A percentile compares a stretch with the other conserved stretches of the same genome.
Conservation (phyloP, 2,888 invertebrate genomes). For the Parnassius apollo region DNA sequence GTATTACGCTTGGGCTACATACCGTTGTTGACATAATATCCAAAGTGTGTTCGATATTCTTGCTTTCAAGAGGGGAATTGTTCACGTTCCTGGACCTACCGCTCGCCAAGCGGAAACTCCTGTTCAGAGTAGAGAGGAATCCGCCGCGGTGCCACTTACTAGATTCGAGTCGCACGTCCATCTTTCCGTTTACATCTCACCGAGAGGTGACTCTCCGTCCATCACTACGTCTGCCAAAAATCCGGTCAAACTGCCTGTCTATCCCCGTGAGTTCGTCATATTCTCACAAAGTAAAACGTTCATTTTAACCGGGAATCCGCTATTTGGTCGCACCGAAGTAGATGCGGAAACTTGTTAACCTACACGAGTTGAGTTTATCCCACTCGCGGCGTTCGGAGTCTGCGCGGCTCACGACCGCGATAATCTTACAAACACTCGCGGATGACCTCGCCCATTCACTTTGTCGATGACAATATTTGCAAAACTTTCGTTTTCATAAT, state of each 20-base stretch:
- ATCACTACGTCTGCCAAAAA: slow-evolving; percentile 34
- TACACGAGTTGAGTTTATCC: slow-evolving; percentile 35
- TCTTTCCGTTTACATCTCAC: slow-evolving; percentile 68
- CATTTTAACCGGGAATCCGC: slow-evolving; percentile 31
- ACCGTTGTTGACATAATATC: slow-evolving; percentile 54
- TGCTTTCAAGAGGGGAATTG: slow-evolving; percentile 54
- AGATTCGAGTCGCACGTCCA: slow-evolving; percentile 69
- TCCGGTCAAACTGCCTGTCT: slow-evolving; percentile 22
- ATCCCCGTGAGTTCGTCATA: slow-evolving; percentile 1
- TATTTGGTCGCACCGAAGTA: slow-evolving; percentile 33
- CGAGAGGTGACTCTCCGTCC: slow-evolving; percentile 62
- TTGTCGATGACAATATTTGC: slow-evolving; percentile 31
- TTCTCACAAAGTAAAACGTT: slow-evolving; percentile 12
- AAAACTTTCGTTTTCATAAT: slow-evolving; percentile 42
- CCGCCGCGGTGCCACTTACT: slow-evolving; percentile 73
- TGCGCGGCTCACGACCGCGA: slow-evolving; percentile 43
- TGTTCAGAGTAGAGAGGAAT: slow-evolving; percentile 70
- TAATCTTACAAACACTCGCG: slow-evolving; percentile 32
- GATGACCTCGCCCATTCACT: slow-evolving; percentile 64
- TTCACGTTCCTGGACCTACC: slow-evolving; percentile 55
- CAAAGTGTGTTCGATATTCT: slow-evolving; percentile 52
- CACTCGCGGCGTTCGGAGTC: slow-evolving; percentile 48
- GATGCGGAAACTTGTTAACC: slow-evolving; percentile 43
- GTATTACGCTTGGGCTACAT: slow-evolving; percentile 35
- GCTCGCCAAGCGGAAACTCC: slow-evolving; percentile 69